These are phyloP conservation scores for Panagrolaimus sp. DNA, from an alignment of 1,140 invertebrate genomes.

Conservation along the genomic window DNA sequence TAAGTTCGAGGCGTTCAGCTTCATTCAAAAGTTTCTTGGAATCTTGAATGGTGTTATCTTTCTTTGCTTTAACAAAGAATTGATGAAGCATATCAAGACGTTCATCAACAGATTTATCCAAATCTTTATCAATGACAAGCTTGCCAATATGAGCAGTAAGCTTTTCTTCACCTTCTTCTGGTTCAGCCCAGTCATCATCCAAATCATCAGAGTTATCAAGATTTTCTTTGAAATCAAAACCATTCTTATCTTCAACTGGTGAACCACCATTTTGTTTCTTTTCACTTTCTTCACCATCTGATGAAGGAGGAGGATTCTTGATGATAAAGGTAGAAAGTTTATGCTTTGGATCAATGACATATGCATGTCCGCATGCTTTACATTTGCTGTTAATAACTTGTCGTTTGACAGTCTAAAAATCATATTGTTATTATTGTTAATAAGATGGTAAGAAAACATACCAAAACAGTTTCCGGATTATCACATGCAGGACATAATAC, in stretches of 20 bases:
- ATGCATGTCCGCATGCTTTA: slow-evolving; percentile 92
- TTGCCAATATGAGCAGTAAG: slow-evolving; percentile 61
- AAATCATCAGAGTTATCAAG: slow-evolving; percentile 52
- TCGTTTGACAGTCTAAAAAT: slow-evolving; percentile 46
- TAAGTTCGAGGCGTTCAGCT: slow-evolving; percentile 89
- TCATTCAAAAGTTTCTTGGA: slow-evolving; percentile 83
- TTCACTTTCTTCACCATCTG: slow-evolving; percentile 21
- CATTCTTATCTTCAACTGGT: slow-evolving; percentile 49
- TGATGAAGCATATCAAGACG: slow-evolving; percentile 74
- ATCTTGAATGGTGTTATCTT: slow-evolving; percentile 64
- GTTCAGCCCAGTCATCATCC: slow-evolving; percentile 79
- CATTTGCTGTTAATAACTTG: slow-evolving; percentile 81
- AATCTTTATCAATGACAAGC: slow-evolving; percentile 88
- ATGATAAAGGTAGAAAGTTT: slow-evolving; percentile 96
- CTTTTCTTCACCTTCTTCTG: slow-evolving; percentile 82
- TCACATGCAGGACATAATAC: slow-evolving; percentile 95
- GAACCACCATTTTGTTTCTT: slow-evolving; percentile 51
- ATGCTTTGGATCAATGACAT: slow-evolving; percentile 82
- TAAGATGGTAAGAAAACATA: slow-evolving; percentile 61
- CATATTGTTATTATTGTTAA: not conserved
- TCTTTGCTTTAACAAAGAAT: slow-evolving; percentile 49
- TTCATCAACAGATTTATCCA: slow-evolving; percentile 83
- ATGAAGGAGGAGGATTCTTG: slow-evolving; percentile 75
- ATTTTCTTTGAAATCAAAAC: slow-evolving; percentile 21
- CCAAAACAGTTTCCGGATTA: slow-evolving; percentile 93